A percentile compares a stretch with the other conserved stretches of the same genome.
These are phyloP conservation scores for Drosophila meridionalis DNA, from an alignment of 2,888 invertebrate genomes.

Conservation along the genomic window DNA sequence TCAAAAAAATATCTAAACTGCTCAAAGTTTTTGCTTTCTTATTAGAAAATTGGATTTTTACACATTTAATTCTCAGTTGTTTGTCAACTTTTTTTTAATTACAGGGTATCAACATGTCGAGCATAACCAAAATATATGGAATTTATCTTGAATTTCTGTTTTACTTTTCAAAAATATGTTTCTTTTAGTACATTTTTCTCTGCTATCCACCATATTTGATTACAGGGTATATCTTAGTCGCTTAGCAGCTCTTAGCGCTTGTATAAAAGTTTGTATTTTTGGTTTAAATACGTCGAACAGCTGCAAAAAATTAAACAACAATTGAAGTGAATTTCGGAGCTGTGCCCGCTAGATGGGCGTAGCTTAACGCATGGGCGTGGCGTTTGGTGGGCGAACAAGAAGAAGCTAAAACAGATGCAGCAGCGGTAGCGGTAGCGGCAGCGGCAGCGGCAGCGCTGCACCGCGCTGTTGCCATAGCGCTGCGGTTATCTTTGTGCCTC, in stretches of 20 bases:
- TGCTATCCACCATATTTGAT: not conserved
- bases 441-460: not conserved
- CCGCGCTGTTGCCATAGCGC: slow-evolving; percentile 22
- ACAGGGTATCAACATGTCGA: not conserved
- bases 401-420: not conserved
- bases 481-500: slow-evolving; percentile 34
- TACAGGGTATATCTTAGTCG: not conserved
- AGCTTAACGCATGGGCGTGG: not conserved
- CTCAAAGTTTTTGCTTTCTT: not conserved
- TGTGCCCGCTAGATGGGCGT: not conserved
- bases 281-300: slow-evolving; percentile 15
- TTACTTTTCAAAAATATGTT: not conserved
- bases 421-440: too few species aligned
- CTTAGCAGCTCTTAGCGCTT: not conserved
- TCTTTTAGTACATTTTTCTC: not conserved
- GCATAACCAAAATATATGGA: not conserved
- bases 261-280: not conserved
- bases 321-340: slow-evolving; percentile 25
- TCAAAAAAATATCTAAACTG: not conserved
- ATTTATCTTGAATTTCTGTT: not conserved
- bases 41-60: not conserved
- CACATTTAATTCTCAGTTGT: not conserved
- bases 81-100: not conserved
- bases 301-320: slow-evolving; percentile 47
- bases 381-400: not conserved